Evolutionary conservation across 2,113 vertebrate species (phyloP), one percentile per base, ranked within the genome.

Genomic region (Aspidoscelis tigris): DNA sequence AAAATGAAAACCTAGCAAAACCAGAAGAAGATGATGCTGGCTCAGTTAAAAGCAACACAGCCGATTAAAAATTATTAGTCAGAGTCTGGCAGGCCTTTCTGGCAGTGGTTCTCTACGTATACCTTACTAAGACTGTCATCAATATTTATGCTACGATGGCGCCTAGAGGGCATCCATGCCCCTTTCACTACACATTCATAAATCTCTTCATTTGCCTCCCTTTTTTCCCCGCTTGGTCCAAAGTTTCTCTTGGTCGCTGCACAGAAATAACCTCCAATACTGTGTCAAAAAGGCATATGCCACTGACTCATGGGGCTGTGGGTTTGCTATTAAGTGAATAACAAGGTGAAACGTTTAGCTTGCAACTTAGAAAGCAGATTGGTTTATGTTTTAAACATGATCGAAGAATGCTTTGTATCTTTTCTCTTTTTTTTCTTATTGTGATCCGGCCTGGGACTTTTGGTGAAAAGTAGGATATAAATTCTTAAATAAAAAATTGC

Each of bases 1-100:
- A 68, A 79, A 68, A 68, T 47, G 11, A 79, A 80, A 80, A 68
- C 24, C 64, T n/a, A 80, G 24, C 16, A n/a, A 47, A 50, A 68
- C 8, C 41, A 50, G 47, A 68, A 80, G 24, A 69, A 71, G 47
- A 4, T 53, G 66, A 9, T 80, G 68, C 66, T 80, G 26, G 53
- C 33, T 53, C 66, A 69, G 53, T 16, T 70, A 70, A 70, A 80
- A 55, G 53, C 26, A 80, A 55, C 50, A 53, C 66, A 53, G 21
- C 10, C 47, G 69, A 55, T 80, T 39, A 47, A 70, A 53, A 80
- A 18, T 55, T 71, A 70, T 53, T 53, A 80, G 20, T 53, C 78
- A 70, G 8, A 71, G 53, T 71, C 50, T 80, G 68, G 79, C 26
- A 80, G 78, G 65, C 33, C 66, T 18, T n/a, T 68, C 41, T 11